Percentiles rank a stretch among this genome's conserved stretches.
phyloP scores from a whole-genome alignment of 2,888 invertebrate species.

The Microctonus brassicae region DNA sequence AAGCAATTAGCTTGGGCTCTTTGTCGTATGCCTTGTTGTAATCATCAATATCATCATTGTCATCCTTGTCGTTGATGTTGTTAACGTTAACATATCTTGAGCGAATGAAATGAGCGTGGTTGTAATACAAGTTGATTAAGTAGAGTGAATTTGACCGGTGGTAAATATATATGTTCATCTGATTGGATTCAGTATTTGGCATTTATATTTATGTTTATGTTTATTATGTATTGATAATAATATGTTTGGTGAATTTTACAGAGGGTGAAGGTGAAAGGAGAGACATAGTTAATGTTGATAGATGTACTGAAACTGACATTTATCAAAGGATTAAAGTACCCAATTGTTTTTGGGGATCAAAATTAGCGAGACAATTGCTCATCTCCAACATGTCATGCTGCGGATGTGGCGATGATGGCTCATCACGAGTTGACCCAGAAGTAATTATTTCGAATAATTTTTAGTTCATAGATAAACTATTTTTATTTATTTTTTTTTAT shows the following conservation, averaged over 20 bases:
- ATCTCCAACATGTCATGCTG: slow-evolving; percentile 59
- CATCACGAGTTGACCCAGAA: slow-evolving; percentile 58
- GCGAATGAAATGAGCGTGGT: slow-evolving; percentile 1
- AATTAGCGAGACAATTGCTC: slow-evolving; percentile 33
- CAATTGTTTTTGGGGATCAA: slow-evolving; percentile 28
- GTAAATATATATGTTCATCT: not conserved
- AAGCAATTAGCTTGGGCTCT: slow-evolving; percentile 1
- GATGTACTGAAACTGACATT: not conserved
- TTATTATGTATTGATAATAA: too few relatives aligned
- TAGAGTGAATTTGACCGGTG: slow-evolving; percentile 2
- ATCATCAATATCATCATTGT: too few relatives aligned
- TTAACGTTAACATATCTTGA: too few relatives aligned
- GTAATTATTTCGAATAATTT: slow-evolving; percentile 41
- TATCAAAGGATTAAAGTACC: slow-evolving; percentile 10
- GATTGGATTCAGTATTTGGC: not conserved
- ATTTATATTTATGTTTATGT: slow-evolving; percentile 12
- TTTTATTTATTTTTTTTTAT: not conserved
- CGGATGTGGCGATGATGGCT: slow-evolving; percentile 58
- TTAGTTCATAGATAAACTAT: not conserved
- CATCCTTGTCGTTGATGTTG: not conserved
- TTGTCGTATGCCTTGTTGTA: too few relatives aligned
- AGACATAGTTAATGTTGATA: not conserved
- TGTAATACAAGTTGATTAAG: not conserved
- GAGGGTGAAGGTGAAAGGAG: slow-evolving; percentile 5
- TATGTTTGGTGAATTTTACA: slow-evolving; percentile 25